Percentiles rank a stretch among this genome's conserved stretches.
phyloP scores from a whole-genome alignment of 2,797 vertebrate genomes.

The Aplochiton taeniatus region DNA sequence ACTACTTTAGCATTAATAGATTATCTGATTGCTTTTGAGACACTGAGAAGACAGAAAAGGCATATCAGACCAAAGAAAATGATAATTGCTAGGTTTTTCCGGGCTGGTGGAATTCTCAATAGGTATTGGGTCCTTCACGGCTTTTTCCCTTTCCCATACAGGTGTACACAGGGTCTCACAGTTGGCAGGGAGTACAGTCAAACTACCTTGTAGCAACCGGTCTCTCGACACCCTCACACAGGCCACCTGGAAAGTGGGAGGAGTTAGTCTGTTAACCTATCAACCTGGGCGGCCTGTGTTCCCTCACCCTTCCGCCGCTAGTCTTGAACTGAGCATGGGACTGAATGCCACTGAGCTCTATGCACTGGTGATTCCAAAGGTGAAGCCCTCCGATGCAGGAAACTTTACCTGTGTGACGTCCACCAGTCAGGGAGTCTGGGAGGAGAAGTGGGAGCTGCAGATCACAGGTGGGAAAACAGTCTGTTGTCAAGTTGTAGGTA shows the following conservation, averaged over 20 bases:
- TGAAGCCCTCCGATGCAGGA: slow-evolving; percentile 31
- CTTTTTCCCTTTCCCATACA: slow-evolving; percentile 22
- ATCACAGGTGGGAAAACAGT: slow-evolving; percentile 45
- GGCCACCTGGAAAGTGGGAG: slow-evolving; percentile 41
- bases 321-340: neutral
- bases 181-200: slow-evolving; percentile 32
- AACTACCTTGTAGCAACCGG: slow-evolving; percentile 19
- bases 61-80: no score
- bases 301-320: rapidly evolving
- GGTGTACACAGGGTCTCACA: neutral
- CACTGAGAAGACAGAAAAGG: no score
- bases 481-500: no score
- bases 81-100: no score
- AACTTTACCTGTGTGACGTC: slow-evolving; percentile 51
- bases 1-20: no score
- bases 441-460: slow-evolving; percentile 31
- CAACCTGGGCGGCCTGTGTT: rapidly evolving
- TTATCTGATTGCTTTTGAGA: no score
- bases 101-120: no score
- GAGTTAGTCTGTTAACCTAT: rapidly evolving
- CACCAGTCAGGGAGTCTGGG: rapidly evolving
- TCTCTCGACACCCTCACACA: rapidly evolving
- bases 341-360: neutral
- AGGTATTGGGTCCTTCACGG: neutral
- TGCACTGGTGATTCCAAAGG: slow-evolving; percentile 28